These are phyloP conservation scores for Neodon shergylaensis DNA, from an alignment of 2,113 vertebrate species.

Conservation along the genomic window DNA sequence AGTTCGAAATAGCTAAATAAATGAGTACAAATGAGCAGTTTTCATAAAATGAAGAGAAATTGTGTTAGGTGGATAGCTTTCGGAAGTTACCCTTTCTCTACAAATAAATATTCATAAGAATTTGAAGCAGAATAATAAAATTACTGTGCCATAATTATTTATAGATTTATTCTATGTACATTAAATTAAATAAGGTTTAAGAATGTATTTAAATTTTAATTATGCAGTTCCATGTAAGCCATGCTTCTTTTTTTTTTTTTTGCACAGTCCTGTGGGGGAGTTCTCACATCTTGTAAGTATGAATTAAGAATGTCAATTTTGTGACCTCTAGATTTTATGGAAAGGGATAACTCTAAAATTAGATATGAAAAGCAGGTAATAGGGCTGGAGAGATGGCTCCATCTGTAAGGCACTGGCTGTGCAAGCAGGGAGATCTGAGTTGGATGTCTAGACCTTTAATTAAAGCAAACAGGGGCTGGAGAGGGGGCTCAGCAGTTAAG, in stretches of 20 bases:
- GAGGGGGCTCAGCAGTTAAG: not conserved
- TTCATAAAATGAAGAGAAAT: constrained; percentile 46
- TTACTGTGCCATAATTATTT: not conserved
- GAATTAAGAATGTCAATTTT: constrained; percentile 6
- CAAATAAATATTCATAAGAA: constrained; percentile 47
- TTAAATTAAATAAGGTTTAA: constrained; percentile 57
- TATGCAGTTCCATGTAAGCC: not conserved
- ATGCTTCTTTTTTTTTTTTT: not conserved
- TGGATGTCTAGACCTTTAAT: not conserved
- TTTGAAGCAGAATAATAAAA: constrained; percentile 54
- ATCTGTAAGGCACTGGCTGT: not conserved
- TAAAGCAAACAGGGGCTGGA: not conserved
- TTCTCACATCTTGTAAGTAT: not conserved
- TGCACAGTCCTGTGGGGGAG: not conserved
- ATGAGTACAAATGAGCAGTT: constrained; percentile 5
- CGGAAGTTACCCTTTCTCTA: constrained; percentile 33
- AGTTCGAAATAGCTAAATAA: constrained; percentile 27
- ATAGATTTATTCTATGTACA: constrained; percentile 7
- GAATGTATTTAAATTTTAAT: constrained; percentile 43
- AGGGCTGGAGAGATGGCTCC: not conserved
- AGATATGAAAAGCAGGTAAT: not conserved
- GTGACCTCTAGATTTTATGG: constrained; percentile 22
- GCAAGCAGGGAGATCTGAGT: not conserved
- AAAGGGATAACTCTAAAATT: constrained; percentile 12
- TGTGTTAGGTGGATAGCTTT: not conserved